Conservation (phyloP, 2,113 vertebrate genomes). For the Calonectris borealis region DNA sequence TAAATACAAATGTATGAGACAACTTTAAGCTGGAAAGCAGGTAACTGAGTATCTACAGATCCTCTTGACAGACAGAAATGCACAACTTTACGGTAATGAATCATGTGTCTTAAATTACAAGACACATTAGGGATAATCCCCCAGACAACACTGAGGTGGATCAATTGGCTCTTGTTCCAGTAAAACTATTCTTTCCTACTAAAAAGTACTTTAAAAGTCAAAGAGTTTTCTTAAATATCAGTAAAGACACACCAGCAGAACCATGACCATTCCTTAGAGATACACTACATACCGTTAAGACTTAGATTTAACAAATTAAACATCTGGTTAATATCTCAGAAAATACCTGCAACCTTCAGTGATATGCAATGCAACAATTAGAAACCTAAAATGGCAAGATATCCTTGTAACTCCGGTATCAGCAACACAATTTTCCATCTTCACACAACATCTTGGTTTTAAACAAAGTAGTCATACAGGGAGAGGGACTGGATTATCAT, state of each 20-base stretch:
- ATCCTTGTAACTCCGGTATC: background rate
- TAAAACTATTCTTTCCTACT: background rate
- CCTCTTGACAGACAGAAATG: background rate
- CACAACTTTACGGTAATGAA: background rate
- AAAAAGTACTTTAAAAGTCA: background rate
- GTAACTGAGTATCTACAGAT: background rate
- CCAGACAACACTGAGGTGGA: background rate
- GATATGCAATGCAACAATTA: background rate
- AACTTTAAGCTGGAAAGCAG: background rate
- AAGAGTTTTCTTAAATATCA: background rate
- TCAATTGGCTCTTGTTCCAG: background rate
- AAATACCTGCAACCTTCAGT: background rate
- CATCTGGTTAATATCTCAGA: background rate
- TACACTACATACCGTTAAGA: rapidly evolving
- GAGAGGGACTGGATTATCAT: background rate
- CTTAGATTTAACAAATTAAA: background rate
- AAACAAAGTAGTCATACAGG: rapidly evolving
- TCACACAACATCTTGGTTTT: rapidly evolving
- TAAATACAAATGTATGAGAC: background rate
- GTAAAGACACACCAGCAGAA: background rate
- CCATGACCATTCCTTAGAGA: background rate
- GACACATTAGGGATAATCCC: background rate
- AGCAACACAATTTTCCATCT: background rate
- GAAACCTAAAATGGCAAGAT: background rate
- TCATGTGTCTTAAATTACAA: background rate